Percentiles rank a stretch among this genome's conserved stretches.
Conservation (phyloP, 1,140 invertebrate species). For the Papilio machaon region DNA sequence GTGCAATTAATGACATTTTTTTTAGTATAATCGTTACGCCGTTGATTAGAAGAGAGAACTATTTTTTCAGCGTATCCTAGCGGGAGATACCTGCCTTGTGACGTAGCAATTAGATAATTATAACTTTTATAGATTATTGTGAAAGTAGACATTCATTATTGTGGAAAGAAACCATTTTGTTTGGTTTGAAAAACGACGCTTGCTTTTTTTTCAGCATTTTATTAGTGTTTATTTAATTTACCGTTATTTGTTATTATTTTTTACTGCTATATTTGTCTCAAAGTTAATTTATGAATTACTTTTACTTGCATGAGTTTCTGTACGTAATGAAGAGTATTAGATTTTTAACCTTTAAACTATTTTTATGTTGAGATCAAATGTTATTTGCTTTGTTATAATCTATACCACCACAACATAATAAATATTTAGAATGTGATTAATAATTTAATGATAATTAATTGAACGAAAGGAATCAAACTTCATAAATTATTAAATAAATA, state of each 20-base stretch:
- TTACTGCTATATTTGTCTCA: constrained; percentile 30
- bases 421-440: constrained; percentile 6
- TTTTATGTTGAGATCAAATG: constrained; percentile 16
- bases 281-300: constrained; percentile 28
- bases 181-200: constrained; percentile 19
- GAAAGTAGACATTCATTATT: constrained; percentile 48
- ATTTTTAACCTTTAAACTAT: constrained; percentile 17
- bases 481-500: background rate
- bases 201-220: constrained; percentile 38
- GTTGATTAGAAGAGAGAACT: constrained; percentile 62
- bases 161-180: constrained; percentile 29
- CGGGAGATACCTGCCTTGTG: constrained; percentile 73
- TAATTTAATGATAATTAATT: background rate
- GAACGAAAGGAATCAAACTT: background rate
- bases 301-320: constrained; percentile 19
- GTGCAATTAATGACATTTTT: constrained; percentile 52
- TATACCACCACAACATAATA: constrained; percentile 37
- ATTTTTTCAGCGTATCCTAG: constrained; percentile 77
- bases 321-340: constrained; percentile 24
- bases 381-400: constrained; percentile 31
- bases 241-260: constrained; percentile 37
- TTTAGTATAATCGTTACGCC: constrained; percentile 38
- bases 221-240: constrained; percentile 39
- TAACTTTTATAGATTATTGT: constrained; percentile 50
- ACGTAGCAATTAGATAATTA: constrained; percentile 56